A percentile compares a stretch with the other conserved stretches of the same genome.
Conservation (phyloP, 2,888 invertebrate species). For the Apamea monoglypha region DNA sequence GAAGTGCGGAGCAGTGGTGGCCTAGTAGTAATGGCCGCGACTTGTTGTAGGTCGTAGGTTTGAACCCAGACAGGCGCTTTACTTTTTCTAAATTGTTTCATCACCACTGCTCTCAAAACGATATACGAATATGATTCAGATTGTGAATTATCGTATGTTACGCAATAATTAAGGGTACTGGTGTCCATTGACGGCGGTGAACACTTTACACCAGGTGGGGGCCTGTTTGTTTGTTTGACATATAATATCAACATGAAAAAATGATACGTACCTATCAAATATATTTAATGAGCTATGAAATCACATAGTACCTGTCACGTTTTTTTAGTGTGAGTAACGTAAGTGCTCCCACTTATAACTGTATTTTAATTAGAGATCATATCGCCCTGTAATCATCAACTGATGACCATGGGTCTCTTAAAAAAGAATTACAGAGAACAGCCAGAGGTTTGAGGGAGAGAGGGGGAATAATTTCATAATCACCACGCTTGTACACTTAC, state of each 20-base stretch:
- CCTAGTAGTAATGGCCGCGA: not conserved
- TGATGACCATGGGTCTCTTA: constrained; percentile 5
- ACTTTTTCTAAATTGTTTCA: not conserved
- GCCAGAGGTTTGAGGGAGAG: not conserved
- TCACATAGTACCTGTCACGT: not conserved
- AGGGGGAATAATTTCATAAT: not conserved
- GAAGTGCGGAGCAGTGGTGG: not conserved
- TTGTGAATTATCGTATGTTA: too few species aligned
- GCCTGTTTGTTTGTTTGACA: not conserved
- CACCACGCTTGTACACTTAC: not conserved
- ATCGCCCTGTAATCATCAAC: constrained; percentile 1
- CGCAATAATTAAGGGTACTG: too few species aligned
- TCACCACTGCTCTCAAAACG: not conserved
- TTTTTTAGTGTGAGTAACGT: constrained; percentile 1
- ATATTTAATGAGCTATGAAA: constrained; percentile 4
- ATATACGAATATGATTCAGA: too few species aligned
- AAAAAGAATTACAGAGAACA: constrained; percentile 6
- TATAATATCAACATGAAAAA: not conserved
- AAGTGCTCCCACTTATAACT: not conserved
- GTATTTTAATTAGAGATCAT: constrained; percentile 28
- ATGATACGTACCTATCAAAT: not conserved
- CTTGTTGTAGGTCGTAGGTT: not conserved
- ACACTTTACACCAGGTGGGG: not conserved
- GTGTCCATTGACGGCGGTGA: not conserved
- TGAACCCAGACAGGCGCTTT: not conserved